Evolutionary conservation across 2,888 invertebrate species (phyloP).

Genomic region (Cheilosia scutellata): DNA sequence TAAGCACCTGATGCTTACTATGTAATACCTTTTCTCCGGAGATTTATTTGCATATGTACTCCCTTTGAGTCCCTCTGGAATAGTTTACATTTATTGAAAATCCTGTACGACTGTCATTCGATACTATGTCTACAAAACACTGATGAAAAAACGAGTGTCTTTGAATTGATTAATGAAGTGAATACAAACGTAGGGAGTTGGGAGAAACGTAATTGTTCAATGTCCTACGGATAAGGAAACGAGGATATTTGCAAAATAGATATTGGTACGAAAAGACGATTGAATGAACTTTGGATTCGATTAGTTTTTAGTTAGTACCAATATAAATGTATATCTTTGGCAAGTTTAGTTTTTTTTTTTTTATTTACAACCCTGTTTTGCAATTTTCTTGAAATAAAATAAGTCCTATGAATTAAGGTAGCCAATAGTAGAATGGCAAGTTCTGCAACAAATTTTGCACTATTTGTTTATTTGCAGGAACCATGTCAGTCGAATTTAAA

Average conservation of each 20-base stretch:
- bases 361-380: too few relatives aligned
- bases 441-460: too few relatives aligned
- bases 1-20: constrained; percentile 64
- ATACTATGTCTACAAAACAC: background rate
- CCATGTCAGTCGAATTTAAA: too few relatives aligned
- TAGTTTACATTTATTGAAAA: constrained; percentile 38
- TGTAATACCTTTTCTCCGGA: constrained; percentile 18
- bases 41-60: constrained; percentile 32
- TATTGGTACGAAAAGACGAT: constrained; percentile 18
- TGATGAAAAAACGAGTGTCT: constrained; percentile 12
- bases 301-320: too few relatives aligned
- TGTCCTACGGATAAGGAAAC: background rate
- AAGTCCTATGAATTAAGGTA: too few relatives aligned
- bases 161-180: constrained; percentile 54
- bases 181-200: constrained; percentile 24
- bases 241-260: constrained; percentile 28
- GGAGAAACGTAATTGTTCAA: constrained; percentile 6
- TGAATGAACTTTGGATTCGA: background rate
- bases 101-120: constrained; percentile 25
- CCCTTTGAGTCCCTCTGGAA: background rate
- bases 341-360: too few relatives aligned
- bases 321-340: too few relatives aligned
- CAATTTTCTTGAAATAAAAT: too few relatives aligned
- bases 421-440: too few relatives aligned
- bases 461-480: too few relatives aligned